These are phyloP conservation scores for Oenanthe melanoleuca DNA, from an alignment of 2,113 vertebrate species.

Conservation along the genomic window DNA sequence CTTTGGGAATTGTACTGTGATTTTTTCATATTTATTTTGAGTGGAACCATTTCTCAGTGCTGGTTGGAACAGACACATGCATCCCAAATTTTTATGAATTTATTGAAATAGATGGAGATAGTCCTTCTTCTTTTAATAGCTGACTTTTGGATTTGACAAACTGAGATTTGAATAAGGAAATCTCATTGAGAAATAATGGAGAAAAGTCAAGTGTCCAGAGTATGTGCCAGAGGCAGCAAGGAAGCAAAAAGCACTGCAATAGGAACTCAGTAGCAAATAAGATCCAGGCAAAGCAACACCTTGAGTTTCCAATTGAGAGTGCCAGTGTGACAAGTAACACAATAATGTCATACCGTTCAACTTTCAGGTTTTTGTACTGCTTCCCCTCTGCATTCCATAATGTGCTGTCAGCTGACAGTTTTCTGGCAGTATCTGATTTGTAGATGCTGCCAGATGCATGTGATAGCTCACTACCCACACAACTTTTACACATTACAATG, in stretches of 20 bases:
- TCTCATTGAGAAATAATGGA: neutral
- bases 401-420: neutral
- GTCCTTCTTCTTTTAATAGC: neutral
- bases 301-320: neutral
- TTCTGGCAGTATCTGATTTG: neutral
- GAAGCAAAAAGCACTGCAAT: neutral
- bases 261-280: neutral
- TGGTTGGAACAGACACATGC: neutral
- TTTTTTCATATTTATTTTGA: neutral
- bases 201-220: neutral
- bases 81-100: neutral
- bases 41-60: neutral
- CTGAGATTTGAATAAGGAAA: neutral
- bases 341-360: neutral
- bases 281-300: neutral
- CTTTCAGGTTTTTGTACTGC: neutral
- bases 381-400: neutral
- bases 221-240: neutral
- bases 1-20: slow-evolving; percentile 12
- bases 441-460: neutral
- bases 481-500: neutral
- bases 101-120: neutral
- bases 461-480: neutral
- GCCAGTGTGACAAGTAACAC: neutral
- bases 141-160: neutral